Evolutionary conservation across 1,140 invertebrate species (phyloP), one percentile per base, ranked within the genome.

Genomic region (Leptestheria dahalacensis): DNA sequence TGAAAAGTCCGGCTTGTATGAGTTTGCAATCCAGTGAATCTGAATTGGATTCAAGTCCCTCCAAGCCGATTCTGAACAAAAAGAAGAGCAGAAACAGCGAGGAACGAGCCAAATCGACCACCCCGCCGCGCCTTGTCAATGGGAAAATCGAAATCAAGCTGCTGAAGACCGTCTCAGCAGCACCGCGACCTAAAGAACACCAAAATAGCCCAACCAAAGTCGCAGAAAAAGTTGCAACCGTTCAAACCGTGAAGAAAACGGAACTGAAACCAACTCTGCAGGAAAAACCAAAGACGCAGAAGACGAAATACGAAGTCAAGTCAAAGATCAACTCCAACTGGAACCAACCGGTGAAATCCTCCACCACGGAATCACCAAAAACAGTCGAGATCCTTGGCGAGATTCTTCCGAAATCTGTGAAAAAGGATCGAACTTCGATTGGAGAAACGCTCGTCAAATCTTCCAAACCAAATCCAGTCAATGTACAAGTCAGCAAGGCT

Each of bases 1-100:
- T 97, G 63, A 92, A 91, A 69, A 81, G 88, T 71, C 84, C 90
- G 0, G 81, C 84, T 0, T 95, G 91, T 67, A 84, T 86, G 3
- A n/a, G n/a, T n/a, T n/a, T n/a, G n/a, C n/a, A n/a, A n/a, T n/a
- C n/a, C 0, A 95, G n/a, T n/a, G n/a, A n/a, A n/a, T n/a, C n/a
- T n/a, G n/a, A n/a, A n/a, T n/a, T n/a, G n/a, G n/a, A n/a, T 0
- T 68, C 68, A n/a, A 3, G 69, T 56, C 26, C 62, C 66, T 52
- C 59, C 4, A 23, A 33, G 20, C 28, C 23, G 24, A 49, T 59
- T 52, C 21, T 41, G 6, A 41, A 41, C 6, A 41, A 41, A 15
- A 41, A 41, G 15, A 41, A 41, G 33, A 41, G 6, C 15, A 41
- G 15, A 41, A 41, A 6, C 15, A 41, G 6, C 15, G 33, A 41